Evolutionary conservation across 2,888 invertebrate species (phyloP).

Genomic region (Rhorus exstirpatorius): DNA sequence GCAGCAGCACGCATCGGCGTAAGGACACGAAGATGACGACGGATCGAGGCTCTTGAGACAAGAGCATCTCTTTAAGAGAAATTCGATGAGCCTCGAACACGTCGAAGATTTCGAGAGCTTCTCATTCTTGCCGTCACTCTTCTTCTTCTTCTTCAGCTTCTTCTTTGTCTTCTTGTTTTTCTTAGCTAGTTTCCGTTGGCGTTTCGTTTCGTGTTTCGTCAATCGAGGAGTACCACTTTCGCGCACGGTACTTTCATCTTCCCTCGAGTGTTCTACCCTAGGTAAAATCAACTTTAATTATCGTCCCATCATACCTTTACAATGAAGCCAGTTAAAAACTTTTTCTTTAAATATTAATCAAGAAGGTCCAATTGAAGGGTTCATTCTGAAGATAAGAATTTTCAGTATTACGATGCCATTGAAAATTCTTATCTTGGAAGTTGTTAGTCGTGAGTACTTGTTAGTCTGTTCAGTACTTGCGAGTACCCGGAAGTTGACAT

Average conservation of each 20-base stretch:
- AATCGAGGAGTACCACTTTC: conserved; percentile 31
- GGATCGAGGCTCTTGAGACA: conserved; percentile 52
- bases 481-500: no score
- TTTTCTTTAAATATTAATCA: no score
- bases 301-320: background rate
- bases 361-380: no score
- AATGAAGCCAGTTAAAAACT: no score
- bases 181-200: conserved; percentile 8
- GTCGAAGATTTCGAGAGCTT: conserved; percentile 19
- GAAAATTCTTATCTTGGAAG: no score
- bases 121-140: conserved; percentile 35
- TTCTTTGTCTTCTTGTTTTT: conserved; percentile 43
- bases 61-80: conserved; percentile 50
- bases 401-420: no score
- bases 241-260: background rate
- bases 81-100: conserved; percentile 43
- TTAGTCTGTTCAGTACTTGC: no score
- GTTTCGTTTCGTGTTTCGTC: conserved; percentile 26
- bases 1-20: conserved; percentile 38
- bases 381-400: no score
- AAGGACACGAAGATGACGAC: conserved; percentile 36
- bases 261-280: conserved; percentile 46
- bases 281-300: conserved; percentile 27
- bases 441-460: no score
- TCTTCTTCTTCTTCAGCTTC: conserved; percentile 27